Percentiles rank a stretch among this genome's conserved stretches.
Conservation (phyloP, 1,140 invertebrate species). For the Hormaphis cornu region DNA sequence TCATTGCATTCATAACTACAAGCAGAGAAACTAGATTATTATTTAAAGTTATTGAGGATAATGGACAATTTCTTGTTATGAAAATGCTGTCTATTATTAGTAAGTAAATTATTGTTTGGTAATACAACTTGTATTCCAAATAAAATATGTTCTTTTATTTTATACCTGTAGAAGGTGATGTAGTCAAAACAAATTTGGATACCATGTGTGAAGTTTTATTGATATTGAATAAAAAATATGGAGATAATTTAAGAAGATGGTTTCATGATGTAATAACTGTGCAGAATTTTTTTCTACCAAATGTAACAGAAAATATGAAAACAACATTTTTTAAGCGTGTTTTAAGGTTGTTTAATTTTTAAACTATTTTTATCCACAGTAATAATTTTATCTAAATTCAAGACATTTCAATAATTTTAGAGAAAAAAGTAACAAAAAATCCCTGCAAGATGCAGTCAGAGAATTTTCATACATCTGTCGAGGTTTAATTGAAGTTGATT, state of each 20-base stretch:
- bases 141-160: background rate
- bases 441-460: slow-evolving; percentile 47
- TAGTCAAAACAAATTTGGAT: slow-evolving; percentile 24
- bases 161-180: background rate
- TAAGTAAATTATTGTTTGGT: background rate
- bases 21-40: background rate
- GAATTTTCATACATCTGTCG: slow-evolving; percentile 51
- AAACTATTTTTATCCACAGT: background rate
- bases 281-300: slow-evolving; percentile 15
- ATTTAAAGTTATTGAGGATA: slow-evolving; percentile 24
- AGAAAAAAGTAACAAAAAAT: slow-evolving; percentile 48
- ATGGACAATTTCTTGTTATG: slow-evolving; percentile 11
- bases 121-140: background rate
- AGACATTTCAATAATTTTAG: slow-evolving; percentile 36
- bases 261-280: background rate
- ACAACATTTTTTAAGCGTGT: slow-evolving; percentile 13
- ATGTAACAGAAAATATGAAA: slow-evolving; percentile 17
- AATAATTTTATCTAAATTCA: background rate
- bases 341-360: background rate
- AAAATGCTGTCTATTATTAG: slow-evolving; percentile 22
- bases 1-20: background rate
- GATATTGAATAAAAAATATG: slow-evolving; percentile 5
- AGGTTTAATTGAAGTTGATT: slow-evolving; percentile 41
- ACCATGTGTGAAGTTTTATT: slow-evolving; percentile 18
- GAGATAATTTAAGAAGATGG: slow-evolving; percentile 16